Base-by-base conservation (phyloP, 2,797 vertebrate species). In the Gallinago stenura region DNA sequence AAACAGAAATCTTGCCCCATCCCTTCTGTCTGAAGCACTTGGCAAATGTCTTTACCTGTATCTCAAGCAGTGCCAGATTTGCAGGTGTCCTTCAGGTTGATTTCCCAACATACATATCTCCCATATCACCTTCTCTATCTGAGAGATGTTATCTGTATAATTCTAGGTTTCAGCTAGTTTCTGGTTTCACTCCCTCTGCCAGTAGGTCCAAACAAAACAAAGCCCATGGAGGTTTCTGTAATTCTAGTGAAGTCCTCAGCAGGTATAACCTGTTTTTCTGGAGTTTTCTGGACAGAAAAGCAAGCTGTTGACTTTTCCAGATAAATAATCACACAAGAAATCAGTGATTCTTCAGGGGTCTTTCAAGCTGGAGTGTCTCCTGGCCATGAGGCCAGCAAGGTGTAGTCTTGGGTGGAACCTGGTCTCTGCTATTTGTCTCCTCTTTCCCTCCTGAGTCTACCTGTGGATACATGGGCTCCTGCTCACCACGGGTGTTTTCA, bases 191-290 rank as follows among this genome's bases (percentile, higher is more conserved):
- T 70, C 10, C 43, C 37, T 77, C 66, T 82, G 51, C 33, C 48
- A 57, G 24, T 28, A 89, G 33, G n/a, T 48, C 39, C 43, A 76
- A 88, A 66, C 50, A 82, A 90, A 95, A 24, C 56, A 48, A 69
- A 87, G 45, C 33, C 3, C 1, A 22, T 57, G 30, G 19, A 15
- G 20, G 2, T 61, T 90, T 83, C 78, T 87, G 13, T 68, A 45
- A 82, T 84, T 82, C 75, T 73, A 53, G 39, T 73, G 70, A 89
- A 66, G 56, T 80, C 53, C 64, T 84, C 60, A 77, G 78, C 83
- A 89, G 64, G 78, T 68, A 24, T 33, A 94, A 91, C 85, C 64
- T 60, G 83, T 90, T 95, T 68, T 87, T 90, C 60, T 61, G 60
- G 80, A 83, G 53, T 64, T 37, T 35, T 90, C 61, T 70, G 7